Evolutionary conservation across 1,140 invertebrate species (phyloP).

Genomic region (Ips typographus): DNA sequence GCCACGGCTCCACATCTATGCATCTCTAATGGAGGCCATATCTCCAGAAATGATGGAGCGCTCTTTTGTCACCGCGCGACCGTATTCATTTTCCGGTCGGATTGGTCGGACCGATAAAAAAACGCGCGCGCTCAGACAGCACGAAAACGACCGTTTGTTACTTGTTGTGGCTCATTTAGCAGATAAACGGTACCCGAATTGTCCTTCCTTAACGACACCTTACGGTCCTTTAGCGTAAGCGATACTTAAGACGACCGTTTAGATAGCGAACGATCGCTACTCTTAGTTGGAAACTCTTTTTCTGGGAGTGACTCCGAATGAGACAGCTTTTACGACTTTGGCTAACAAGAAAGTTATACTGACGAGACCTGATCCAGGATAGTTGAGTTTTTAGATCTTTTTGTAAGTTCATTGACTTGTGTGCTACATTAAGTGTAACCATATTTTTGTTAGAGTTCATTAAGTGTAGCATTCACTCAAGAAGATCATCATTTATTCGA

Average conservation of each 20-base stretch:
- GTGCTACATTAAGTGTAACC: no score
- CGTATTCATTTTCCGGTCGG: conserved; percentile 52
- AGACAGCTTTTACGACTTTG: conserved; percentile 4
- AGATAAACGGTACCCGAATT: conserved; percentile 51
- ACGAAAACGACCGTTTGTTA: conserved; percentile 46
- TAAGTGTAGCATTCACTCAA: no score
- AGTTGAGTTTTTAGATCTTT: no score
- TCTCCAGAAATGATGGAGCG: conserved; percentile 52
- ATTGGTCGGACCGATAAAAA: conserved; percentile 44
- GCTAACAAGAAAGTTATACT: conserved; percentile 4
- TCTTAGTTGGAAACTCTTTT: conserved; percentile 12
- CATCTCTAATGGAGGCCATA: conserved; percentile 49
- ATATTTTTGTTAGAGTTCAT: no score
- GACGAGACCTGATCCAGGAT: not conserved
- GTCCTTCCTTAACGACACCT: conserved; percentile 50
- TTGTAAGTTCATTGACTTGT: no score
- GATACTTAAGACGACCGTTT: conserved; percentile 41
- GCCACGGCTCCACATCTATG: conserved; percentile 26
- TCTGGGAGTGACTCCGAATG: not conserved
- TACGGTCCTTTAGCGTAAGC: conserved; percentile 47
- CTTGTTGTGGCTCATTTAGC: conserved; percentile 51
- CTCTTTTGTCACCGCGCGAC: conserved; percentile 52
- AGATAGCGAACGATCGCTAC: conserved; percentile 16
- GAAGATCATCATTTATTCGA: not conserved
- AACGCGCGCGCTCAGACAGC: conserved; percentile 42